phyloP scores from a whole-genome alignment of 2,113 vertebrate genomes.

The Fukomys damarensis region DNA sequence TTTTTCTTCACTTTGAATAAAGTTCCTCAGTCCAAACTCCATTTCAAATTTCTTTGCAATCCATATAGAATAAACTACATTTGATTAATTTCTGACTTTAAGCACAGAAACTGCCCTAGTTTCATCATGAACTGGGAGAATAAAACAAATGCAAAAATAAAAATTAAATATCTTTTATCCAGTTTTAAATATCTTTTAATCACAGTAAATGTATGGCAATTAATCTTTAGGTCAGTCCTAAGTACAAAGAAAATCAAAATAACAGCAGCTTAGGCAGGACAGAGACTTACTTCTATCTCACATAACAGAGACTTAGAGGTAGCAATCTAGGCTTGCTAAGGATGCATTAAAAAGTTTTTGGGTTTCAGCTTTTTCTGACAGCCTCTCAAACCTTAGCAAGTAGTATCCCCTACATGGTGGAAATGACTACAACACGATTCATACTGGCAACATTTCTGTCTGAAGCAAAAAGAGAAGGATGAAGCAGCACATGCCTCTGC shows the following conservation, averaged over 20 bases:
- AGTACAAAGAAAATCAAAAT: background rate
- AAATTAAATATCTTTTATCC: background rate
- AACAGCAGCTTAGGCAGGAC: background rate
- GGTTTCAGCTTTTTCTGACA: background rate
- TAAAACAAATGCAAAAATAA: background rate
- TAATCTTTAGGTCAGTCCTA: background rate
- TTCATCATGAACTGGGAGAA: slow-evolving; percentile 21
- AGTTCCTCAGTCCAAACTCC: background rate
- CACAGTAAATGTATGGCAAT: background rate
- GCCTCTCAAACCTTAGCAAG: background rate
- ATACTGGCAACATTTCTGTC: background rate
- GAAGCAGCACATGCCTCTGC: background rate
- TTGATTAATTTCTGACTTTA: slow-evolving; percentile 16
- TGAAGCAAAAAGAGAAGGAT: background rate
- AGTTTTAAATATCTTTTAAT: slow-evolving; percentile 19
- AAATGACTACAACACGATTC: background rate
- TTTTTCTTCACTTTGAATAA: slow-evolving; percentile 30
- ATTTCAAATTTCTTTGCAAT: slow-evolving; percentile 21
- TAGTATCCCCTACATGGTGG: background rate
- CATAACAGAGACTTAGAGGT: background rate
- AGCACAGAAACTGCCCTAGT: background rate
- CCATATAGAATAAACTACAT: background rate
- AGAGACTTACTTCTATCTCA: background rate
- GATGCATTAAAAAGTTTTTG: background rate
- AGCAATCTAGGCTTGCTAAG: background rate